Percentiles rank a stretch among this genome's conserved stretches.
These are phyloP conservation scores for Leucosticte australis DNA, from an alignment of 2,113 vertebrate species.

Conservation along the genomic window DNA sequence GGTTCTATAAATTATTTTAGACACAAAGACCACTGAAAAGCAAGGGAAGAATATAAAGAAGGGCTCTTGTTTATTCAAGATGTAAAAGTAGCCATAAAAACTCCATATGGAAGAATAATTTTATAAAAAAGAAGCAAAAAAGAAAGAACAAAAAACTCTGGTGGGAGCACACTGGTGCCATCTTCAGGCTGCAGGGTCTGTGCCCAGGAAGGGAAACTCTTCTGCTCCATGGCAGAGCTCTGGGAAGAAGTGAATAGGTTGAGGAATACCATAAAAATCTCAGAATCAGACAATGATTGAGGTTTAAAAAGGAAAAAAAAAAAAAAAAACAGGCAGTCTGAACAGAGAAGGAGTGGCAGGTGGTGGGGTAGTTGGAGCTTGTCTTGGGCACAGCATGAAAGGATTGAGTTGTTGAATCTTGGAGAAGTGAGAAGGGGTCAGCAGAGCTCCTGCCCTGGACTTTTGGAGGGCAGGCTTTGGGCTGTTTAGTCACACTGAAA, in stretches of 20 bases:
- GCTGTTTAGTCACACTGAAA: background rate
- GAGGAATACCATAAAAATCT: background rate
- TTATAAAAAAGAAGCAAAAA: too few relatives aligned
- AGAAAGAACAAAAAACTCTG: background rate
- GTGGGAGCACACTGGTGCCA: accelerated
- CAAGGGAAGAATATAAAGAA: background rate
- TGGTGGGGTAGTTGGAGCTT: background rate
- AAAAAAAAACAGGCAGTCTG: background rate
- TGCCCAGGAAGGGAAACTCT: background rate
- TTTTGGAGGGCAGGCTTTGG: background rate
- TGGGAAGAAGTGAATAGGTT: too few relatives aligned
- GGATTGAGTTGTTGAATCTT: background rate
- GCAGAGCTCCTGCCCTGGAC: background rate
- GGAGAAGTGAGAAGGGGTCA: background rate
- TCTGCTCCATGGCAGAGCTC: background rate
- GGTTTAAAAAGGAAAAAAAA: background rate
- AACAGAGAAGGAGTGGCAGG: background rate
- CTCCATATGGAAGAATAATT: background rate
- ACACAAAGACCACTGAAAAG: background rate
- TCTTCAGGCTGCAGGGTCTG: background rate
- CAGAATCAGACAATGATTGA: background rate
- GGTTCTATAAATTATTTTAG: background rate
- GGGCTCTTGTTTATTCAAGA: background rate
- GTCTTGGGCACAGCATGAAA: background rate
- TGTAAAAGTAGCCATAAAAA: background rate